These are phyloP conservation scores for Spisula subtruncata DNA, from an alignment of 2,888 invertebrate species.

Conservation along the genomic window DNA sequence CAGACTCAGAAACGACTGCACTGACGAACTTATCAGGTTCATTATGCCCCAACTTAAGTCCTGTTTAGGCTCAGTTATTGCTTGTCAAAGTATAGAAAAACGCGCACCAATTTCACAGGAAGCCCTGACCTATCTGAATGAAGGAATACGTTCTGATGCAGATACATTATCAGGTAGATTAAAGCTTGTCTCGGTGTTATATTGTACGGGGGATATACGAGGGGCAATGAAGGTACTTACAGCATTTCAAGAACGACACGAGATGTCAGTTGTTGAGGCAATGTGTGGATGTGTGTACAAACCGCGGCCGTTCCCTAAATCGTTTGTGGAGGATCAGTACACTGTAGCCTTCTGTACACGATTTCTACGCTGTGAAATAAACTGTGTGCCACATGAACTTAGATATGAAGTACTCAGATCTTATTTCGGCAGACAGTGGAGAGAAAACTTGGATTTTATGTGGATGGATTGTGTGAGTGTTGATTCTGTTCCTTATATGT, in stretches of 20 bases:
- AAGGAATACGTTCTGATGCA: too few relatives aligned
- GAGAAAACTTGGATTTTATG: neutral
- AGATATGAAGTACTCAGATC: constrained; percentile 13
- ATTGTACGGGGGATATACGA: neutral
- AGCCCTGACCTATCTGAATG: neutral
- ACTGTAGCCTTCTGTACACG: neutral
- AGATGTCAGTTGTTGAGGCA: neutral
- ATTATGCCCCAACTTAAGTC: too few relatives aligned
- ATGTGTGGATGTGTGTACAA: neutral
- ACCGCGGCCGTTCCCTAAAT: neutral
- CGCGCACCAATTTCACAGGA: neutral
- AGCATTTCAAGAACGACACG: neutral
- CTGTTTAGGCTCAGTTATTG: neutral
- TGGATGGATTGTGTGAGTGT: constrained; percentile 25
- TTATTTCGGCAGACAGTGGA: neutral
- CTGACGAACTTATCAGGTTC: neutral
- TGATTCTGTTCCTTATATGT: constrained; percentile 18
- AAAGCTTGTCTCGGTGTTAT: neutral
- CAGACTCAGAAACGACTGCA: neutral
- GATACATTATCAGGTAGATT: neutral
- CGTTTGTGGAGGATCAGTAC: neutral
- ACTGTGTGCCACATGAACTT: constrained; percentile 25
- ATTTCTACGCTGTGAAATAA: constrained; percentile 23
- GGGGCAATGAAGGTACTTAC: neutral
- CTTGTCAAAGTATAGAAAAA: neutral